Conservation (phyloP, 2,888 invertebrate genomes). For the Lasioglossum malachurum region DNA sequence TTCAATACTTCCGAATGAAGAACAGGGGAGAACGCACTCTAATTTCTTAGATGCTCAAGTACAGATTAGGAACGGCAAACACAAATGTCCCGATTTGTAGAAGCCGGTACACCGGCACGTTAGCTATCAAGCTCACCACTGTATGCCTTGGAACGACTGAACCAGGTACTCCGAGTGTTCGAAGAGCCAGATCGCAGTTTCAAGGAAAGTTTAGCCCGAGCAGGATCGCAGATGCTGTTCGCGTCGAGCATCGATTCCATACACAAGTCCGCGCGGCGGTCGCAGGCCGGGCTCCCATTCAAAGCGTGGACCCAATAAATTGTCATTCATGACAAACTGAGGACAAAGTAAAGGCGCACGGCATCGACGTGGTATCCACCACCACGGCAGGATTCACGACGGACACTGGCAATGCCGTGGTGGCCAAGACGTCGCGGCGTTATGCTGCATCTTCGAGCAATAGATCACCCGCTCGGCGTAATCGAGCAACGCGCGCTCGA, state of each 20-base stretch:
- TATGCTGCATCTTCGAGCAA: constrained; percentile 50
- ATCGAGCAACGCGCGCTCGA: constrained; percentile 45
- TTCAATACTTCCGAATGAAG: background rate
- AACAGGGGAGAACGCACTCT: background rate
- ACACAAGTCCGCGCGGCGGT: constrained; percentile 32
- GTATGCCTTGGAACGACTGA: background rate
- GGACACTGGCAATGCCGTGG: constrained; percentile 34
- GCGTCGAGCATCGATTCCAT: constrained; percentile 23
- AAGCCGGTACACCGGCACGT: background rate
- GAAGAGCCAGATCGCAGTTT: background rate
- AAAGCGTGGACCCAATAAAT: constrained; percentile 72
- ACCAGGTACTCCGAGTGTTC: background rate
- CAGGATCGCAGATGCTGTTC: constrained; percentile 11
- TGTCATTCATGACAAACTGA: constrained; percentile 78
- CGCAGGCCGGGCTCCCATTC: constrained; percentile 38
- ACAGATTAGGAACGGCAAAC: background rate
- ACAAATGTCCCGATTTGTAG: background rate
- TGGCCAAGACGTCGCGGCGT: constrained; percentile 34
- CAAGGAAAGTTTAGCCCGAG: constrained; percentile 4
- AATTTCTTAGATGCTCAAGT: background rate
- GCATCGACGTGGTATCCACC: constrained; percentile 38
- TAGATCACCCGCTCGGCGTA: constrained; percentile 65
- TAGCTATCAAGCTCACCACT: background rate
- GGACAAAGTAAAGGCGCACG: constrained; percentile 62
- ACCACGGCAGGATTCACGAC: constrained; percentile 23